A percentile compares a stretch with the other conserved stretches of the same genome.
Conservation (phyloP, 2,797 vertebrate species). For the Ispidina lecontei region DNA sequence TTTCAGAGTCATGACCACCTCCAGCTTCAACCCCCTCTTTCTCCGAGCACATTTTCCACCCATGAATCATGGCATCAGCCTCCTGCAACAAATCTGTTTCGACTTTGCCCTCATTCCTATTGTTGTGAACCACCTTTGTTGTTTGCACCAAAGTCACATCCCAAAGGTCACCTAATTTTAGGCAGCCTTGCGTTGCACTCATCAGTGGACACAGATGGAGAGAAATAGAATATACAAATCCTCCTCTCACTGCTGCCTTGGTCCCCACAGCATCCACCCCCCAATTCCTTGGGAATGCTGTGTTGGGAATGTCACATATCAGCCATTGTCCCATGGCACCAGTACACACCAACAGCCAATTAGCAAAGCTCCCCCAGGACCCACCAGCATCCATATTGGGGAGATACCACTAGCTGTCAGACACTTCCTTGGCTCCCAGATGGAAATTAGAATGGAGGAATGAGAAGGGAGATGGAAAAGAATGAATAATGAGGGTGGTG, state of each 20-base stretch:
- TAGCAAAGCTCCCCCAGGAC: not conserved
- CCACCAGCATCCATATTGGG: rapidly evolving
- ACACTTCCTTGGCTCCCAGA: rapidly evolving
- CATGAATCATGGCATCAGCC: not conserved
- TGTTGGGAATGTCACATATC: not conserved
- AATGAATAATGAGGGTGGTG: not conserved
- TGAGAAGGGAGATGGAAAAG: not conserved
- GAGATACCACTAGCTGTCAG: not conserved
- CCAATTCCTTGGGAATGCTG: rapidly evolving
- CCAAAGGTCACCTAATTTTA: not conserved
- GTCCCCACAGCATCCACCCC: not conserved
- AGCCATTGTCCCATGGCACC: not conserved
- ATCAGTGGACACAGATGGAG: rapidly evolving
- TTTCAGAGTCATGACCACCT: not conserved
- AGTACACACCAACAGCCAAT: rapidly evolving
- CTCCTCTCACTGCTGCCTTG: rapidly evolving
- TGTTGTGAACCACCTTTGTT: not conserved
- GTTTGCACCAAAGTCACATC: not conserved
- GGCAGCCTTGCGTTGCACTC: not conserved
- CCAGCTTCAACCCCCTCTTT: not conserved
- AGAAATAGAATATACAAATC: not conserved
- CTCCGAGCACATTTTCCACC: not conserved
- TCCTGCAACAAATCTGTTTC: not conserved
- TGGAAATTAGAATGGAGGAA: not conserved
- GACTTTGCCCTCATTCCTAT: not conserved